Conservation (phyloP, 1,140 invertebrate species). For the Bombus impatiens region DNA sequence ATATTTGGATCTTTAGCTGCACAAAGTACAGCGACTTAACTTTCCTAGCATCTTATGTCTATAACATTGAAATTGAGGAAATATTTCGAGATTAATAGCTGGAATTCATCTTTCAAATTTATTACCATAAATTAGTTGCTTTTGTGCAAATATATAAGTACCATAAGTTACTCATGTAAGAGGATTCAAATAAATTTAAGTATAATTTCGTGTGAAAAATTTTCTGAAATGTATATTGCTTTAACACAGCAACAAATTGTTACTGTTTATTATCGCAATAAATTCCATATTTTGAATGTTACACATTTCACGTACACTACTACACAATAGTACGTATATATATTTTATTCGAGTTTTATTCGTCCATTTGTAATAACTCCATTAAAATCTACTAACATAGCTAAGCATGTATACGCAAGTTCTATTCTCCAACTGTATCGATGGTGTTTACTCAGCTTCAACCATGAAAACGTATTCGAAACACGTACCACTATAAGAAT, state of each 20-base stretch:
- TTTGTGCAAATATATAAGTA: background rate
- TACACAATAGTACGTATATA: too few species aligned
- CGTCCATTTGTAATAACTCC: background rate
- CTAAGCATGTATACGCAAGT: too few species aligned
- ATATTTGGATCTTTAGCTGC: too few species aligned
- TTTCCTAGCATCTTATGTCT: too few species aligned
- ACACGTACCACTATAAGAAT: background rate
- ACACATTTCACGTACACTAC: too few species aligned
- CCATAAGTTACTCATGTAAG: background rate
- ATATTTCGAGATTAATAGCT: too few species aligned
- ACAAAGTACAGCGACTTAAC: too few species aligned
- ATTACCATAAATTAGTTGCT: background rate
- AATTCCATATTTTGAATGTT: background rate
- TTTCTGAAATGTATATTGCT: background rate
- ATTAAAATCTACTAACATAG: background rate
- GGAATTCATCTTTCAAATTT: background rate
- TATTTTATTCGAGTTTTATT: background rate
- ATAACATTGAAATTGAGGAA: too few species aligned
- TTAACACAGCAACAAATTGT: background rate
- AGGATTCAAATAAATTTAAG: background rate
- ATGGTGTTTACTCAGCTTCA: background rate
- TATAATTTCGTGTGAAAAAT: background rate
- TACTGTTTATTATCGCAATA: background rate
- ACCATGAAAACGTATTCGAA: background rate
- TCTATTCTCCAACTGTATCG: background rate